Conservation (phyloP, 2,113 vertebrate species). For the Lasiurus borealis region DNA sequence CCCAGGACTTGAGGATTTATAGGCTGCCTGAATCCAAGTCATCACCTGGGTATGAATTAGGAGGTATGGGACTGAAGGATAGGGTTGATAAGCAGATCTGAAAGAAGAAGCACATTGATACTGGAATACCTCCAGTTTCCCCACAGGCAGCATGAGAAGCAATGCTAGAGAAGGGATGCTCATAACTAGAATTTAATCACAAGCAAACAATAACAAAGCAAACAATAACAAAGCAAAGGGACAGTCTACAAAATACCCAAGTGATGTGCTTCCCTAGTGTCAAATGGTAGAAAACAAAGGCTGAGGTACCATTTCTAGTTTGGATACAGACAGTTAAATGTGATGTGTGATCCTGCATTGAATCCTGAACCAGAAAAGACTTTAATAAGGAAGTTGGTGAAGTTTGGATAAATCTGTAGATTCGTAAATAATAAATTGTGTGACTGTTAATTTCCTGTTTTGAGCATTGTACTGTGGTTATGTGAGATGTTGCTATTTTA, state of each 20-base stretch:
- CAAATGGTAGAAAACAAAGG: neutral
- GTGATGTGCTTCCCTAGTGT: neutral
- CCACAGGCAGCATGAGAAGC: neutral
- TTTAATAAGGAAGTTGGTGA: no score
- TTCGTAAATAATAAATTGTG: neutral
- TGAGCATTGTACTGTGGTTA: neutral
- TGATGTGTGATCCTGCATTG: neutral
- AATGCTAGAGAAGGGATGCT: neutral
- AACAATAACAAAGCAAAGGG: neutral
- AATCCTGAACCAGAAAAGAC: neutral
- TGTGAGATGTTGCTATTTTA: neutral
- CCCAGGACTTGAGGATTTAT: neutral
- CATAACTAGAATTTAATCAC: neutral
- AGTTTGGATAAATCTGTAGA: neutral
- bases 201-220: neutral
- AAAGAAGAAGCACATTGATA: neutral
- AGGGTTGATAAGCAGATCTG: neutral
- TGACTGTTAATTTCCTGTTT: neutral
- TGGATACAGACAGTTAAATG: neutral
- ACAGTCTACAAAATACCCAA: neutral
- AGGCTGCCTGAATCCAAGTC: neutral
- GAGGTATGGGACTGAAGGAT: neutral
- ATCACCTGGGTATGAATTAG: neutral
- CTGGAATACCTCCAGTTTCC: neutral
- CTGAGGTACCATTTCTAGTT: neutral